A percentile compares a stretch with the other conserved stretches of the same genome.
Conservation (phyloP, 2,797 vertebrate genomes). For the Cetoscarus ocellatus region DNA sequence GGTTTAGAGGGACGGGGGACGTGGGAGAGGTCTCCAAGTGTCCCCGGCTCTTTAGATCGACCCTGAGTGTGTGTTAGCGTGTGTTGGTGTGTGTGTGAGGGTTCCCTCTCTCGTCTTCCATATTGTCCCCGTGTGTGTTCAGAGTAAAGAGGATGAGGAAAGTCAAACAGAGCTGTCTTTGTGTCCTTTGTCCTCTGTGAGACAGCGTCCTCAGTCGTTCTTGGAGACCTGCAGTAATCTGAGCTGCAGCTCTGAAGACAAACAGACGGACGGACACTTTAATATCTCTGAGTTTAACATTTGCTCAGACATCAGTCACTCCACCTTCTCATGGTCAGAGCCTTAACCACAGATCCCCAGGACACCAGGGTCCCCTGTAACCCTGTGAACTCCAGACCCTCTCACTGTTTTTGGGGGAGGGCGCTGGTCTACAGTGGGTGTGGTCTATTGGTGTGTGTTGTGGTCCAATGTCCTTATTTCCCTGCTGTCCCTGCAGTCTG, state of each 20-base stretch:
- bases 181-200: slow-evolving; percentile 68
- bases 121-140: slow-evolving; percentile 66
- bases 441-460: no score
- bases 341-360: no score
- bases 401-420: no score
- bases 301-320: no score
- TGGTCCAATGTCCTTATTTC: no score
- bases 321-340: no score
- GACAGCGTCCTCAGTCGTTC: slow-evolving; percentile 60
- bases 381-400: no score
- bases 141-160: slow-evolving; percentile 74
- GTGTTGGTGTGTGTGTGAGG: no score
- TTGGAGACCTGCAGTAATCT: slow-evolving; percentile 34
- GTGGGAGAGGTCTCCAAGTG: slow-evolving; percentile 24
- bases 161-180: slow-evolving; percentile 72
- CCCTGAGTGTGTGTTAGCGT: not conserved
- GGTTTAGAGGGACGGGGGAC: not conserved
- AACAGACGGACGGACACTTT: slow-evolving; percentile 2
- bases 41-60: slow-evolving; percentile 25
- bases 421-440: no score
- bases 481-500: no score
- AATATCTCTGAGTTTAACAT: no score
- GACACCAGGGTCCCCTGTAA: no score
- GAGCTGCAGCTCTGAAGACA: slow-evolving; percentile 18
- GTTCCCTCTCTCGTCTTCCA: slow-evolving; percentile 57